Base-by-base conservation (phyloP, 2,888 invertebrate genomes). In the Parelbella ahira region DNA sequence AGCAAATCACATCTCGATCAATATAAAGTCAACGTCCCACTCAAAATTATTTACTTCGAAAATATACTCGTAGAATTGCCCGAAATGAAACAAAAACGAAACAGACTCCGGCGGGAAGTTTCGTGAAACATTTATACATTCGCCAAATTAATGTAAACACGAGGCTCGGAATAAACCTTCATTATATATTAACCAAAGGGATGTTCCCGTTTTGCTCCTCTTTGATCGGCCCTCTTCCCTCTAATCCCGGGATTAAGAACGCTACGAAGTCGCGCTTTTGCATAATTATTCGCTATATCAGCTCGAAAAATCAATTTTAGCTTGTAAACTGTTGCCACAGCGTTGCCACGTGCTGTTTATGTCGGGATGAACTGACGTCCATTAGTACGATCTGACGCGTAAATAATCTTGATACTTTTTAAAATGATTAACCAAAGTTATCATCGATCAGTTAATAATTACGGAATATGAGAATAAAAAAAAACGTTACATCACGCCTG, bases 131-230 rank as follows among this genome's bases (percentile, higher is more conserved):
- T 47, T 50, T 52, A 49, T 50, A 51, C 50, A 69, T 67, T 70
- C 63, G 53, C 57, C 62, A 75, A 82, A 77, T 81, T 76, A 82
- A 81, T 79, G 75, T 78, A 82, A 83, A 82, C 82, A 81, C 60
- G 64, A 54, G 57, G 63, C 63, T 69, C 73, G 71, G 71, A 74
- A 68, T 60, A 63, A 58, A 60, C 54, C 63, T 64, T 79, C 79
- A 82, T 84, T 84, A 83, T 68, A 71, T 80, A 83, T 84, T 83
- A 79, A 83, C 80, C 77, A 62, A 72, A 65, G 74, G 72, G 79
- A 71, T 69, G 70, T 65, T 64, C 60, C 53, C 57, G 58, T 65
- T 65, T 65, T 58, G 58, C 60, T 71, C 64, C 67, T 63, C 75
- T 80, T 78, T 76, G 73, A 79, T 76, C 68, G 61, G 56, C 75